Evolutionary conservation across 2,888 invertebrate species (phyloP), one percentile per base, ranked within the genome.

Genomic region (Cephus nigrinus): DNA sequence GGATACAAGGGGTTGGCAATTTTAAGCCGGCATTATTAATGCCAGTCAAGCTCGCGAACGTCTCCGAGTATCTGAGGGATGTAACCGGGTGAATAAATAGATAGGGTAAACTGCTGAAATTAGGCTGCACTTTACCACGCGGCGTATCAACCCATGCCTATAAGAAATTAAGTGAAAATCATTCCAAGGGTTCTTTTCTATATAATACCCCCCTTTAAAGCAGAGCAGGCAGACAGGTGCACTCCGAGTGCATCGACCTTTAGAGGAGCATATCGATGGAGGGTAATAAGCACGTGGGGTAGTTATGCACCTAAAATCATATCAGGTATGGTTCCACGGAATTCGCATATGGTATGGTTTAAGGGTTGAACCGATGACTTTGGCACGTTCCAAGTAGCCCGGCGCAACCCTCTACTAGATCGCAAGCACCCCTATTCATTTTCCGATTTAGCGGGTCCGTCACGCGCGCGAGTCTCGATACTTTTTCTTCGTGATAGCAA

Each of bases 21-120:
- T 81, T 80, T 78, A 82, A 79, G 77, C 74, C 71, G 76, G 74
- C 68, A 79, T 81, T 84, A 84, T 84, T 84, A 84, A 83, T 84
- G 79, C 78, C 71, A 73, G 69, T 72, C 30, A 55, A 55, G 55
- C 23, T 55, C 23, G 55, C 23, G 23, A 23, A 2, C 23, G 2
- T 55, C 55, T 23, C 2, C 5, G 23, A 55, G 9, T 55, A 23
- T 15, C 55, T 0, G 55, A 55, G 55, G 23, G 23, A 5, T 55
- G 55, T 40, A 40, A 40, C 23, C 40, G 40, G 55, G 55, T 23
- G 55, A 55, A 55, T 2, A 23, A 55, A 23, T 55, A 23, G 23
- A 55, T 9, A 55, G 9, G 55, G 23, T 23, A 55, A 23, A 23
- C 55, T 9, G 1, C 23, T 1, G 55, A 15, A 23, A 55, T 55